These are phyloP conservation scores for Potorous gilbertii DNA, from an alignment of 2,797 vertebrate genomes.

Conservation along the genomic window DNA sequence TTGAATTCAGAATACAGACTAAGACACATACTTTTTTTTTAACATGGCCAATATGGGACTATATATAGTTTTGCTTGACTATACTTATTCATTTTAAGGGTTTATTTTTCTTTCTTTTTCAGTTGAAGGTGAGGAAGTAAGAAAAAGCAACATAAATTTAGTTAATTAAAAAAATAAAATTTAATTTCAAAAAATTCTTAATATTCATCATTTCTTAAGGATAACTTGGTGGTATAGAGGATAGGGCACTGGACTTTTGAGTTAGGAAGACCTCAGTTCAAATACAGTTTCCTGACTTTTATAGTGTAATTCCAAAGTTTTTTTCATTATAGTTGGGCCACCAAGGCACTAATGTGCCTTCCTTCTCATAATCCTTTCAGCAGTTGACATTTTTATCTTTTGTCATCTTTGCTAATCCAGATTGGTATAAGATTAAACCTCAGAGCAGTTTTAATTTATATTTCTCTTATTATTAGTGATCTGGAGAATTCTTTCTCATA, in stretches of 20 bases:
- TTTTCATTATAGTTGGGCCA: background rate
- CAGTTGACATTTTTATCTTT: background rate
- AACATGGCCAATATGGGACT: background rate
- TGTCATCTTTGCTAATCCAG: background rate
- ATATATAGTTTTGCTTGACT: background rate
- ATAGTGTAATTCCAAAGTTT: background rate
- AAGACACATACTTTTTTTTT: background rate
- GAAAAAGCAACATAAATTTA: background rate
- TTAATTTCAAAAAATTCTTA: background rate
- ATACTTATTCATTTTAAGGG: background rate
- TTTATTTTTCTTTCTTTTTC: background rate
- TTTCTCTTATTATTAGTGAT: background rate
- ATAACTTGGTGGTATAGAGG: background rate
- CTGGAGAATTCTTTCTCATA: background rate
- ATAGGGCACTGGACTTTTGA: background rate
- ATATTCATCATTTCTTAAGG: background rate
- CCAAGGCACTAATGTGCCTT: background rate
- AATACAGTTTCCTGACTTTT: background rate
- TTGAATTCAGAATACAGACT: background rate
- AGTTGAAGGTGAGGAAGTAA: background rate
- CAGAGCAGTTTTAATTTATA: background rate
- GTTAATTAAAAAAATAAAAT: background rate
- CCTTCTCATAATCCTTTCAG: background rate
- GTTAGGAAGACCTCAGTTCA: background rate
- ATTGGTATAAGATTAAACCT: background rate